A percentile compares a stretch with the other conserved stretches of the same genome.
Conservation (phyloP, 1,140 invertebrate genomes). For the Microplitis demolitor region DNA sequence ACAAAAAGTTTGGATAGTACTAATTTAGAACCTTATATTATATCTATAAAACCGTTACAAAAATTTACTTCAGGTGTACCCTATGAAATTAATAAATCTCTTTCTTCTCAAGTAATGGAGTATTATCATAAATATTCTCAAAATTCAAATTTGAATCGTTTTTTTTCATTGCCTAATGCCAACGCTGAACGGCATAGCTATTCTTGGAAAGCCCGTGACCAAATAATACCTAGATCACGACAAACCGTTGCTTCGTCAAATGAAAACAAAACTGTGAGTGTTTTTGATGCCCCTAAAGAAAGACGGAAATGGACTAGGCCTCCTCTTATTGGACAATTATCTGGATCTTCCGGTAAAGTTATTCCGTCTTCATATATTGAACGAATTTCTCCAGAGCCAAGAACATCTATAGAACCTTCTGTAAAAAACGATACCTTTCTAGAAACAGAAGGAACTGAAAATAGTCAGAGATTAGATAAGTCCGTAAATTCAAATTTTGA, state of each 20-base stretch:
- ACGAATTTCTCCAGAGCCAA: conserved; percentile 5
- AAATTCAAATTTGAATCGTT: neutral
- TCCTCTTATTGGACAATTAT: conserved; percentile 50
- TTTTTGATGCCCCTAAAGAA: conserved; percentile 38
- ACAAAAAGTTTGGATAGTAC: too few species aligned
- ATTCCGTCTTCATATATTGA: conserved; percentile 33
- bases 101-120: conserved; percentile 1
- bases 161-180: too few species aligned
- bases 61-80: too few species aligned
- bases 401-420: conserved; percentile 17
- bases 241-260: too few species aligned
- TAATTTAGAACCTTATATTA: too few species aligned
- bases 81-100: too few species aligned
- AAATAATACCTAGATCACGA: too few species aligned
- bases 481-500: neutral
- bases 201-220: too few species aligned
- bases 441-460: conserved; percentile 30
- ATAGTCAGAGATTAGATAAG: conserved; percentile 32
- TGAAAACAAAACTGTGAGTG: too few species aligned
- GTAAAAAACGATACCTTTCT: neutral
- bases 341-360: conserved; percentile 30
- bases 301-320: conserved; percentile 53
- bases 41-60: too few species aligned
- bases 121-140: neutral
- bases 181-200: too few species aligned